These are phyloP conservation scores for Trinectes maculatus DNA, from an alignment of 2,113 vertebrate species.

Conservation along the genomic window DNA sequence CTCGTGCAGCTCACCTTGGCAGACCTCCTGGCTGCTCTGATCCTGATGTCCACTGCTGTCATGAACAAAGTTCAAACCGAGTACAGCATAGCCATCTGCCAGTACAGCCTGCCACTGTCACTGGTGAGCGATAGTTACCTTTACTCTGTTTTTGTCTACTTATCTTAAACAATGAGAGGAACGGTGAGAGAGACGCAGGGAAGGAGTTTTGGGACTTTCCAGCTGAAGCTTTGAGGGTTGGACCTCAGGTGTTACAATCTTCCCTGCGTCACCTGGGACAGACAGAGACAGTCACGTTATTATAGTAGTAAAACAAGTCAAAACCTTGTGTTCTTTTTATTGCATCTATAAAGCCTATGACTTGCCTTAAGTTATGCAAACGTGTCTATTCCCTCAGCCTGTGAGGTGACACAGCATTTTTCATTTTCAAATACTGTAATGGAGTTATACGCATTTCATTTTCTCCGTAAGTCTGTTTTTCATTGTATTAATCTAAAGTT, in stretches of 20 bases:
- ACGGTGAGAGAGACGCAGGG: not conserved
- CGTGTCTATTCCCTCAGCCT: not conserved
- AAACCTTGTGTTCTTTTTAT: slow-evolving; percentile 3
- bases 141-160: too few species aligned
- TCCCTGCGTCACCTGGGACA: not conserved
- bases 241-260: not conserved
- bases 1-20: slow-evolving; percentile 84
- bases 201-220: not conserved
- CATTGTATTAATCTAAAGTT: not conserved
- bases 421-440: not conserved
- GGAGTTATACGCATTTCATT: not conserved
- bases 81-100: slow-evolving; percentile 58
- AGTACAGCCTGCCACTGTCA: slow-evolving; percentile 75
- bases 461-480: not conserved
- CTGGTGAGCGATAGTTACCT: slow-evolving; percentile 71
- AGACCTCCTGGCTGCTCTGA: slow-evolving; percentile 79
- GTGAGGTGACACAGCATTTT: not conserved
- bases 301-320: slow-evolving; percentile 14
- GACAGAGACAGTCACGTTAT: not conserved
- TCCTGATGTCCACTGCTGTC: slow-evolving; percentile 65
- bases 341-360: slow-evolving; percentile 20
- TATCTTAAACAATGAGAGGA: not conserved
- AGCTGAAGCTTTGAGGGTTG: not conserved
- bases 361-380: not conserved
- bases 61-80: slow-evolving; percentile 57